Percentiles rank a stretch among this genome's conserved stretches.
Evolutionary conservation across 1,140 invertebrate species (phyloP).

Genomic region (Berghia stephanieae): DNA sequence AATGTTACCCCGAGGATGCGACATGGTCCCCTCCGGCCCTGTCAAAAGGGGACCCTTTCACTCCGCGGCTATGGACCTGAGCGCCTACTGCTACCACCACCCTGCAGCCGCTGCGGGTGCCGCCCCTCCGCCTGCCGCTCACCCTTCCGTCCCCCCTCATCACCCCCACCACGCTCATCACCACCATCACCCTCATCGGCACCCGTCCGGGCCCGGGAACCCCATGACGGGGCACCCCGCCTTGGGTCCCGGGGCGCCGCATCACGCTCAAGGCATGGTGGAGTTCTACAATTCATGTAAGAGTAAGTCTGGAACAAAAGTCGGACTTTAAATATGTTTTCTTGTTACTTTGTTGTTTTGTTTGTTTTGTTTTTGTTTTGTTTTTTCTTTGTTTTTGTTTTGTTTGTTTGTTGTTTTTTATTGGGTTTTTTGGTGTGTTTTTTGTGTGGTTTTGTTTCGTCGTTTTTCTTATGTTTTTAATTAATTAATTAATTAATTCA

Average conservation of each 20-base stretch:
- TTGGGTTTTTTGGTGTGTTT: too few species aligned
- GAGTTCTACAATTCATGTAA: conserved; percentile 60
- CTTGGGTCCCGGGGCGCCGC: too few species aligned
- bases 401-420: too few species aligned
- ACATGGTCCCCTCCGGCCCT: conserved; percentile 24
- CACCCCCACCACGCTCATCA: conserved; percentile 37
- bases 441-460: too few species aligned
- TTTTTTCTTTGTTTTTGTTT: too few species aligned
- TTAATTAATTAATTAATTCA: too few species aligned
- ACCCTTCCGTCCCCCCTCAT: conserved; percentile 29
- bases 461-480: too few species aligned
- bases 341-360: too few species aligned
- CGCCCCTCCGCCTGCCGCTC: neutral
- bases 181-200: conserved; percentile 43
- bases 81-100: conserved; percentile 32
- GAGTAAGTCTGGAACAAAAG: too few species aligned
- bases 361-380: too few species aligned
- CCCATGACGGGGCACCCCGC: conserved; percentile 33
- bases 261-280: conserved; percentile 41
- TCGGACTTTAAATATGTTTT: too few species aligned
- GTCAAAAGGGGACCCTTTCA: conserved; percentile 29
- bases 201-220: conserved; percentile 36
- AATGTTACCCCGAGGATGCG: conserved; percentile 32
- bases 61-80: conserved; percentile 26
- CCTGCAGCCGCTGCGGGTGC: conserved; percentile 9